A percentile compares a stretch with the other conserved stretches of the same genome.
phyloP scores from a whole-genome alignment of 1,140 invertebrate genomes.

The Caerostris darwini region DNA sequence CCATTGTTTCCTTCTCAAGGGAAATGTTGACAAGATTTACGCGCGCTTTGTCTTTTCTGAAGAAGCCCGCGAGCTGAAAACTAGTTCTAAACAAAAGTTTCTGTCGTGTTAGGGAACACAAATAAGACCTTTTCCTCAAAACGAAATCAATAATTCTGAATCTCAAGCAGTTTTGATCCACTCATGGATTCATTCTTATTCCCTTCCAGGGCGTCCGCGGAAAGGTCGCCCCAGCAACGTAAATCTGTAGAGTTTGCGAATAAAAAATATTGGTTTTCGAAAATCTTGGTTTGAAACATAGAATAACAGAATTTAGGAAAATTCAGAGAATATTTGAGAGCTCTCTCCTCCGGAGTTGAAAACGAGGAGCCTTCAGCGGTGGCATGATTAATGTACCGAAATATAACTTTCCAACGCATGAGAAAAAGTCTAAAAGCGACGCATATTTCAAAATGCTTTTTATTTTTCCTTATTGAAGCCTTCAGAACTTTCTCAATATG shows the following conservation, averaged over 20 bases:
- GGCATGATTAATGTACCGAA: constrained; percentile 21
- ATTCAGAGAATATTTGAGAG: constrained; percentile 12
- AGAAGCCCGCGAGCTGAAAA: constrained; percentile 28
- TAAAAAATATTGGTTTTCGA: constrained; percentile 49
- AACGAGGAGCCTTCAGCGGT: constrained; percentile 13
- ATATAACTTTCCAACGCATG: not conserved
- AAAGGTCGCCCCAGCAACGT: constrained; percentile 3
- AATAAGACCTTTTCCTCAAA: not conserved
- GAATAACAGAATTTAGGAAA: constrained; percentile 37
- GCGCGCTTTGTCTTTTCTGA: constrained; percentile 1
- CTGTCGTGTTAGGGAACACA: constrained; percentile 14
- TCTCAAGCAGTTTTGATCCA: constrained; percentile 53
- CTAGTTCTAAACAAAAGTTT: constrained; percentile 40
- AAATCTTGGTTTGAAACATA: constrained; percentile 33
- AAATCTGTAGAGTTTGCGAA: constrained; percentile 51
- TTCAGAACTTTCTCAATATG: not conserved
- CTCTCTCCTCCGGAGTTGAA: not conserved
- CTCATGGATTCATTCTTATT: constrained; percentile 41
- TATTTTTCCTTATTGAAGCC: not conserved
- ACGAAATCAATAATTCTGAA: constrained; percentile 54
- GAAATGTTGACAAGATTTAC: constrained; percentile 37
- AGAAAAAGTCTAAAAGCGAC: not conserved
- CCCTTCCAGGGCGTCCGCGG: not conserved
- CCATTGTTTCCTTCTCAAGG: not conserved
- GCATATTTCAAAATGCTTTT: not conserved